Evolutionary conservation across 2,113 vertebrate genomes (phyloP), one percentile per base, ranked within the genome.

Genomic region (Caranx melampygus): DNA sequence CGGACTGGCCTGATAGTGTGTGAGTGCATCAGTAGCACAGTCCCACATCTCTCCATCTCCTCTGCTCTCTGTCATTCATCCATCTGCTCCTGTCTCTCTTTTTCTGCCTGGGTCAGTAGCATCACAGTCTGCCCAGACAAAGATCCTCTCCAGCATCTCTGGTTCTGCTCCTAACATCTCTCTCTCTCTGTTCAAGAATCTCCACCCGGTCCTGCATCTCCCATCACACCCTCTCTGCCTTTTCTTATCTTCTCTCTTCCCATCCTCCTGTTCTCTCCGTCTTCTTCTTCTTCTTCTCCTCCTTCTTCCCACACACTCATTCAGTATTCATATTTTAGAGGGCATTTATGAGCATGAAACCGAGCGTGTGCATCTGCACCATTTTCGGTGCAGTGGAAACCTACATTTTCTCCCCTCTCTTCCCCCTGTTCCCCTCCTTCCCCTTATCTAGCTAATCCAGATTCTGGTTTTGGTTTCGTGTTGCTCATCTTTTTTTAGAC

Each of bases 271-370:
- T 82, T 68, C 85, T 80, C 85, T 88, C 71, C 85, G 72, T 55
- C 72, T 74, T 59, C 72, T 74, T 82, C 72, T 88, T 68, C 85
- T 74, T 55, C 72, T 74, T 59, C 72, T 74, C 80, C 72, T 75
- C 79, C 75, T 67, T n/a, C 88, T 87, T 81, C 89, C 90, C 90
- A 92, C 89, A 93, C 87, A 77, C 88, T 92, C 91, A 89, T 92
- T 88, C 90, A 90, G 72, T 92, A 91, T 92, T 92, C 87, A 92
- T 93, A 91, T 91, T 91, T 91, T 82, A 89, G 87, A 89, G 87
- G 81, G 88, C 83, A 88, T 90, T 88, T 87, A 82, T 86, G 84
- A 87, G 79, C 83, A 74, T 89, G 83, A 89, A 88, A 89, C 59
- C 6, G 64, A 88, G 75, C 47, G 42, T 72, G 86, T 81, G 87